These are phyloP conservation scores for Orthosia incerta DNA, from an alignment of 2,888 invertebrate species.

Conservation along the genomic window DNA sequence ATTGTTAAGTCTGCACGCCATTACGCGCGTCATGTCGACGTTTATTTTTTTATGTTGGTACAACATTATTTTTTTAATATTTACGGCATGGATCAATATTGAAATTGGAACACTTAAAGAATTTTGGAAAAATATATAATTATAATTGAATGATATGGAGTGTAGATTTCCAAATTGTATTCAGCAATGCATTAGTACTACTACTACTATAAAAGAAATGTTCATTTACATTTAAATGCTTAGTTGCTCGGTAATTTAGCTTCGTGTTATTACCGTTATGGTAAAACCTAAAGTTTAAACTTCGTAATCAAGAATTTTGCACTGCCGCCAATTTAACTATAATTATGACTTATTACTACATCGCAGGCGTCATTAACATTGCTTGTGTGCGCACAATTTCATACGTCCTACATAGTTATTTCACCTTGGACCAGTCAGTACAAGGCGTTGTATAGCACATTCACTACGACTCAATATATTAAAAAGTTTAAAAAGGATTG, in stretches of 20 bases:
- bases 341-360: slow-evolving; percentile 60
- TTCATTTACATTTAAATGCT: slow-evolving; percentile 37
- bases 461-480: slow-evolving; percentile 48
- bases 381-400: slow-evolving; percentile 61
- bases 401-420: slow-evolving; percentile 59
- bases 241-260: slow-evolving; percentile 7
- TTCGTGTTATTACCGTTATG: slow-evolving; percentile 35
- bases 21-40: slow-evolving; percentile 42
- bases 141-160: neutral
- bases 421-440: slow-evolving; percentile 58
- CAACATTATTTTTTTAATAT: slow-evolving; percentile 22
- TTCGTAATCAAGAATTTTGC: slow-evolving; percentile 57
- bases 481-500: slow-evolving; percentile 73
- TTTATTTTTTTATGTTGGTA: slow-evolving; percentile 52
- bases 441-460: slow-evolving; percentile 46
- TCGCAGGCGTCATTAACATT: slow-evolving; percentile 49
- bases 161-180: slow-evolving; percentile 10
- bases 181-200: neutral
- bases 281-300: slow-evolving; percentile 35
- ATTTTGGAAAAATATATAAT: neutral
- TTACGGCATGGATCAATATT: neutral
- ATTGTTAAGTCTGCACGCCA: slow-evolving; percentile 47
- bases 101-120: neutral
- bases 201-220: neutral
- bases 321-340: slow-evolving; percentile 39